Evolutionary conservation across 1,140 invertebrate genomes (phyloP).

Genomic region (Gryllus bimaculatus): DNA sequence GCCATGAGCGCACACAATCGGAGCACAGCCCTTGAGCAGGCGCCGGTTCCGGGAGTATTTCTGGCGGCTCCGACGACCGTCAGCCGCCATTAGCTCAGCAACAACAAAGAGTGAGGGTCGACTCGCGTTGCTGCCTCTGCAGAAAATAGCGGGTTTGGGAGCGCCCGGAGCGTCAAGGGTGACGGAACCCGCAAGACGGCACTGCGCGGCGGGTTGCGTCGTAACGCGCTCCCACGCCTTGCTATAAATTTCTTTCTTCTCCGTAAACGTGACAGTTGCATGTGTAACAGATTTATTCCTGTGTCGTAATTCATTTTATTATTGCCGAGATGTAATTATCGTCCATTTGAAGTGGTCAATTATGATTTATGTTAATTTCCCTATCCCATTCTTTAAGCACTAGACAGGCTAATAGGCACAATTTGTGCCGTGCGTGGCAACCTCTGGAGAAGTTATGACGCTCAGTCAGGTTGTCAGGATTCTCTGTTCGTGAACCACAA

Average conservation of each 20-base stretch:
- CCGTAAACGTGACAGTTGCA: neutral
- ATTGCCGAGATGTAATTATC: neutral
- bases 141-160: neutral
- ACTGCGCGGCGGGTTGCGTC: neutral
- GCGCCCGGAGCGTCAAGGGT: neutral
- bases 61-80: neutral
- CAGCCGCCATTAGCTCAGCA: neutral
- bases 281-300: neutral
- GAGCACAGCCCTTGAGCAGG: neutral
- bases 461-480: too few species aligned
- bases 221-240: too few species aligned
- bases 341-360: neutral
- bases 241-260: too few species aligned
- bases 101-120: neutral
- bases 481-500: too few species aligned
- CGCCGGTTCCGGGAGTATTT: neutral
- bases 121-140: neutral
- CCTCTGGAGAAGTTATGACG: too few species aligned
- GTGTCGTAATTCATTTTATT: neutral
- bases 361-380: too few species aligned
- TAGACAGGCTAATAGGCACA: too few species aligned
- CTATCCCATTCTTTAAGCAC: too few species aligned
- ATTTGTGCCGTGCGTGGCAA: too few species aligned
- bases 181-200: neutral
- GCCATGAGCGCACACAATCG: too few species aligned